Evolutionary conservation across 1,140 invertebrate species (phyloP).

Genomic region (Linepithema humile): DNA sequence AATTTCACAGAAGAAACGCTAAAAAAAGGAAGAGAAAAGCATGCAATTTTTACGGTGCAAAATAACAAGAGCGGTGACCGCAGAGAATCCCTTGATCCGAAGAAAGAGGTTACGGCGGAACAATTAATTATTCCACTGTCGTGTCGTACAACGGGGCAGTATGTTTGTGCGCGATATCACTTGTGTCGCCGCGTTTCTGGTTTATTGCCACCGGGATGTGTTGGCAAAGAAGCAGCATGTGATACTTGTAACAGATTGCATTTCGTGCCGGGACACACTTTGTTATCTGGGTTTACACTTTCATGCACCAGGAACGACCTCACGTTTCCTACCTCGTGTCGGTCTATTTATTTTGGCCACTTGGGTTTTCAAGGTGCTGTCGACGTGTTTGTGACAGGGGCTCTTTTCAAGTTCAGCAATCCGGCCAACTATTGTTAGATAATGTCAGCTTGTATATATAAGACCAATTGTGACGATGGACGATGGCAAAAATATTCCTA

Average conservation of each 20-base stretch:
- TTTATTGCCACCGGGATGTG: constrained; percentile 69
- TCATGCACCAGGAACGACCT: constrained; percentile 72
- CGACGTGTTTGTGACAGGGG: constrained; percentile 65
- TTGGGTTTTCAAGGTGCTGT: constrained; percentile 68
- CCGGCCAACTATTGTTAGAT: constrained; percentile 38
- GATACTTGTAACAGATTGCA: constrained; percentile 74
- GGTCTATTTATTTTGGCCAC: constrained; percentile 72
- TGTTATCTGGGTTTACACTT: constrained; percentile 73
- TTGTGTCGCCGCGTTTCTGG: constrained; percentile 68
- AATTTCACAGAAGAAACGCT: too few species aligned
- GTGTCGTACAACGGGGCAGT: constrained; percentile 49
- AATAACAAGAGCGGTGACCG: neutral
- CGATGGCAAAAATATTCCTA: neutral
- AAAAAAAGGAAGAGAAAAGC: neutral
- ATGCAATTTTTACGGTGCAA: neutral
- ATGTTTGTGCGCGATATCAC: constrained; percentile 63
- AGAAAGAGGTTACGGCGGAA: constrained; percentile 37
- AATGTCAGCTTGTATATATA: constrained; percentile 34
- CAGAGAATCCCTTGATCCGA: constrained; percentile 6
- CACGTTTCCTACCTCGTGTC: constrained; percentile 66
- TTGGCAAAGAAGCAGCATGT: constrained; percentile 69
- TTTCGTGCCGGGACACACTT: constrained; percentile 72
- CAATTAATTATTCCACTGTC: constrained; percentile 59
- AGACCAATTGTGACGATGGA: neutral
- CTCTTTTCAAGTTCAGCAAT: constrained; percentile 63